Evolutionary conservation across 1,140 invertebrate species (phyloP), one percentile per base, ranked within the genome.

Genomic region (Mercenaria mercenaria): DNA sequence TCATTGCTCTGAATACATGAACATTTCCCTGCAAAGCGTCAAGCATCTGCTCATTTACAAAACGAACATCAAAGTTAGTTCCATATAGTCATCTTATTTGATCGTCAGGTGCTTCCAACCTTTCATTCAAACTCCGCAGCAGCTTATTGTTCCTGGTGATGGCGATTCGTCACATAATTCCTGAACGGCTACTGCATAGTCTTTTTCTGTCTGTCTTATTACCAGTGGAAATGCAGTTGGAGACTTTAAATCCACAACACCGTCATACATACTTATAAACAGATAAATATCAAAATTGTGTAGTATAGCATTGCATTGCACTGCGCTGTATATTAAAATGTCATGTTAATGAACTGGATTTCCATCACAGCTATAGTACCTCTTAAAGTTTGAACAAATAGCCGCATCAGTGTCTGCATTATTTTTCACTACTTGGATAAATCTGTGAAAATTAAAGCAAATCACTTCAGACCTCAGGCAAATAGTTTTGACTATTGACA

Each of bases 1-100:
- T 72, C 69, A 39, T 72, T 72, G 69, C 69, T 72, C 26, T 72
- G n/a, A 72, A 72, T 11, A 72, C 39, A 32, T 72, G 69, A 34
- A 37, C 69, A 72, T 34, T 26, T 34, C 69, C 69, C 13, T 32
- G 32, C 3, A 72, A 72, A 20, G 6, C n/a, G 18, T 72, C 69
- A 13, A 72, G 39, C 69, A 72, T 72, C 69, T 72, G 11, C 39
- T 72, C 69, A 41, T 72, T 72, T 3, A 72, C 69, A 37, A 20
- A 72, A 34, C 69, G 69, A 26, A n/a, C 39, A 72, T 72, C 69
- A 37, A 39, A 72, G 32, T 72, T 72, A 6, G 69, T 32, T 11
- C 69, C 69, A 72, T 72, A 72, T 29, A 72, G 34, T 41, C 69
- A 8, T 32, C 32, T 15, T 37, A 72, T 20, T 20, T 72, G 69